Conservation (phyloP, 2,113 vertebrate species). For the Neotragus moschatus region DNA sequence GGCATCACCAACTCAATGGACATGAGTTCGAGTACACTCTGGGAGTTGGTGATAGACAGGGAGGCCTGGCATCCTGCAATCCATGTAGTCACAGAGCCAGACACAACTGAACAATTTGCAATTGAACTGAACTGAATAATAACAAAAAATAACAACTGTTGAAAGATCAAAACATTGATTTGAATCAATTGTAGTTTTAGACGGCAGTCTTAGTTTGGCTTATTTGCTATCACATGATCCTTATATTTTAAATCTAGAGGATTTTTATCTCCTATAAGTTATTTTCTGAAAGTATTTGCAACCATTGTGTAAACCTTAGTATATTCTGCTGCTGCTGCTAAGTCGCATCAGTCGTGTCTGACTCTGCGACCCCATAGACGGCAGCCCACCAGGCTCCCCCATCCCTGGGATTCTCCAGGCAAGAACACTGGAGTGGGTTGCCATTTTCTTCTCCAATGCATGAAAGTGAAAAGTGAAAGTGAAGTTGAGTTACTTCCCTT, state of each 20-base stretch:
- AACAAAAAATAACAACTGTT: neutral
- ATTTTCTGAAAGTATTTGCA: neutral
- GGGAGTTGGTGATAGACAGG: neutral
- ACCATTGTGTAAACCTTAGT: neutral
- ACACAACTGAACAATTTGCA: rapidly evolving
- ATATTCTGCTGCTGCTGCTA: too few species aligned
- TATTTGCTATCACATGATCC: neutral
- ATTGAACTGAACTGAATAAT: neutral
- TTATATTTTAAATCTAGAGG: neutral
- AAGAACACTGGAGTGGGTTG: too few species aligned
- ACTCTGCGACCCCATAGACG: too few species aligned
- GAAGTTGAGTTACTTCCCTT: neutral
- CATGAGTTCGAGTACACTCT: neutral
- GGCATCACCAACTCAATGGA: neutral
- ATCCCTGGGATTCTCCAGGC: too few species aligned
- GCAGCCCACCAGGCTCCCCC: too few species aligned
- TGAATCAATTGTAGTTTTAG: neutral
- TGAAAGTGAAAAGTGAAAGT: too few species aligned
- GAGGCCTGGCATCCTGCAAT: neutral
- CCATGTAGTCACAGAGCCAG: neutral
- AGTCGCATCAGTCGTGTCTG: too few species aligned
- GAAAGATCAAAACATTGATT: neutral
- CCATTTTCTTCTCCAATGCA: too few species aligned
- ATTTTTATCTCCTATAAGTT: neutral
- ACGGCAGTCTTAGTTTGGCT: neutral